A percentile compares a stretch with the other conserved stretches of the same genome.
These are phyloP conservation scores for Lycaon pictus DNA, from an alignment of 2,113 vertebrate species.

Conservation along the genomic window DNA sequence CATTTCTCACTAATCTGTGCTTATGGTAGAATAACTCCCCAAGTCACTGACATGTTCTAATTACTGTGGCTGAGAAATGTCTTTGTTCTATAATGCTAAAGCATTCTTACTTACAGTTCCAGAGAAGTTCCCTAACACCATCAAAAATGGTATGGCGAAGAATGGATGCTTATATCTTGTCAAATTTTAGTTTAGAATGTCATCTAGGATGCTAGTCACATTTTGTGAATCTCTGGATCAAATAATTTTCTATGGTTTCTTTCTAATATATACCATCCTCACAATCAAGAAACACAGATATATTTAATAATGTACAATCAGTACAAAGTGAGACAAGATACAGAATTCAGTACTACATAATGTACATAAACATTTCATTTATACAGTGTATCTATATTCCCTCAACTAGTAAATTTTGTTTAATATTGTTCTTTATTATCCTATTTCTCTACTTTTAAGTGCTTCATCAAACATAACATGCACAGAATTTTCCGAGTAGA, in stretches of 20 bases:
- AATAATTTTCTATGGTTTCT: background rate
- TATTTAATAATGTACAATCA: background rate
- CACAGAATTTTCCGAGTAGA: background rate
- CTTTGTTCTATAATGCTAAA: background rate
- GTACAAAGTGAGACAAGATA: background rate
- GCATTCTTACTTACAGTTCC: background rate
- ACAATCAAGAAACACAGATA: background rate
- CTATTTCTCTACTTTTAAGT: background rate
- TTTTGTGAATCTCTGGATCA: background rate
- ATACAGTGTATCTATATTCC: background rate
- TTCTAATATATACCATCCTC: background rate
- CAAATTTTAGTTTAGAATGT: conserved; percentile 13
- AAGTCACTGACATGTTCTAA: background rate
- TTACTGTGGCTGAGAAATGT: background rate
- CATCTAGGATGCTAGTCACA: background rate
- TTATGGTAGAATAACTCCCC: background rate
- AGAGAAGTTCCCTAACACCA: background rate
- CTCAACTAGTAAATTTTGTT: background rate
- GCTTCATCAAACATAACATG: background rate
- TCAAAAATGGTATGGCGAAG: background rate
- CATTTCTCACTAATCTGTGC: background rate
- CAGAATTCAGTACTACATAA: background rate
- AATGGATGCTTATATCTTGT: background rate
- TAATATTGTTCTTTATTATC: background rate
- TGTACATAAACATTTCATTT: background rate